Evolutionary conservation across 2,797 vertebrate species (phyloP).

Genomic region (Heterohyrax brucei): DNA sequence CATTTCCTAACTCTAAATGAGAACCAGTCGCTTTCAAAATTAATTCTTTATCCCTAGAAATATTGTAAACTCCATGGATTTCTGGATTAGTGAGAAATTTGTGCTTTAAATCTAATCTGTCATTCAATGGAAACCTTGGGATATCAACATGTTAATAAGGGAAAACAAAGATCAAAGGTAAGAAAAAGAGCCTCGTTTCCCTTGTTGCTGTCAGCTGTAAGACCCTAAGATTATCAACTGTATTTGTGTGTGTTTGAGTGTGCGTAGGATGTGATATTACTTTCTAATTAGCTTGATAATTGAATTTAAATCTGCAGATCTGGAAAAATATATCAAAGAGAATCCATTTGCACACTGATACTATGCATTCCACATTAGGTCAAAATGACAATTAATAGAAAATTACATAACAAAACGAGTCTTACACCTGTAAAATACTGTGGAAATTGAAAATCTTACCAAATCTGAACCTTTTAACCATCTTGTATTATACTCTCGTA

Average conservation of each 20-base stretch:
- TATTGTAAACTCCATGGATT: neutral
- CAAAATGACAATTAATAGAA: neutral
- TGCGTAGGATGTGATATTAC: neutral
- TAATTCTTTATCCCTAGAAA: neutral
- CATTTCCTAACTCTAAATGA: neutral
- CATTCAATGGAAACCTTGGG: neutral
- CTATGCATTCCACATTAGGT: neutral
- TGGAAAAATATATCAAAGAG: neutral
- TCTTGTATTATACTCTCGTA: neutral
- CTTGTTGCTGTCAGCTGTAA: neutral
- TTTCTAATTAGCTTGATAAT: neutral
- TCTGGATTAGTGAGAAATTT: neutral
- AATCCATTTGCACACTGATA: neutral
- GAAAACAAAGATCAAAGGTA: conserved; percentile 7
- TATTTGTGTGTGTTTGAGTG: neutral
- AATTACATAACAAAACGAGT: neutral
- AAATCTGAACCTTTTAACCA: neutral
- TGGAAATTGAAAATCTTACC: neutral
- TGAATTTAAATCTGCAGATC: neutral
- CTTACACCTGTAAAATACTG: neutral
- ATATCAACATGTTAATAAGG: neutral
- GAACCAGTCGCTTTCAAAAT: neutral
- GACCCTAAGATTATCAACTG: neutral
- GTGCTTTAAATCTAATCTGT: neutral
- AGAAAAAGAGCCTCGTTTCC: conserved; percentile 3